Evolutionary conservation across 1,140 invertebrate species (phyloP).

Genomic region (Hirudo medicinalis): DNA sequence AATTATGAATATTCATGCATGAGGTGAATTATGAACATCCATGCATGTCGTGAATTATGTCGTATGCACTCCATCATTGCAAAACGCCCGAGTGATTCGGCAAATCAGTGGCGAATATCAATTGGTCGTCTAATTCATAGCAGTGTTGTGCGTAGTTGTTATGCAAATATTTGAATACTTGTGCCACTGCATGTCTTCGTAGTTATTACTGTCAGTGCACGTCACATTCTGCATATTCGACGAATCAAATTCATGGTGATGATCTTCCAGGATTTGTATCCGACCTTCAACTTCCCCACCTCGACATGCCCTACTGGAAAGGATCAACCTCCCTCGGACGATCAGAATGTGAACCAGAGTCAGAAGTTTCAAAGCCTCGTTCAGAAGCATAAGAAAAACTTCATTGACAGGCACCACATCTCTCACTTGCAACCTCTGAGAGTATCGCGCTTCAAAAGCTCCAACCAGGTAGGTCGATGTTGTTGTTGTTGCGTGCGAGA

Average conservation of each 20-base stretch:
- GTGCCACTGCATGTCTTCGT: too few relatives aligned
- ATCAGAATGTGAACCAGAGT: neutral
- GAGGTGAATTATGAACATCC: too few relatives aligned
- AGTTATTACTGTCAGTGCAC: too few relatives aligned
- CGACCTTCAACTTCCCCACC: too few relatives aligned
- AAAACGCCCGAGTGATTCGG: conserved; percentile 6
- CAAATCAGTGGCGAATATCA: conserved; percentile 10
- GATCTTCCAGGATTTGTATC: too few relatives aligned
- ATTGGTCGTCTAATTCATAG: conserved; percentile 8
- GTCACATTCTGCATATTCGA: too few relatives aligned
- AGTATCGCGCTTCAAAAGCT: conserved; percentile 1
- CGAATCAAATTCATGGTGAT: too few relatives aligned
- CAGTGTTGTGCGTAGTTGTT: neutral
- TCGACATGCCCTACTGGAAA: too few relatives aligned
- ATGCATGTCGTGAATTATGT: neutral
- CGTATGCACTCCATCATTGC: neutral
- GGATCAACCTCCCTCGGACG: too few relatives aligned
- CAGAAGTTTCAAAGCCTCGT: conserved; percentile 1
- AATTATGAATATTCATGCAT: too few relatives aligned
- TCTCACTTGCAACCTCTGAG: neutral
- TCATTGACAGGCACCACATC: neutral
- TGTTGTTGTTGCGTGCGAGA: too few relatives aligned
- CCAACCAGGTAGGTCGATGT: neutral
- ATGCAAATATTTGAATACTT: too few relatives aligned
- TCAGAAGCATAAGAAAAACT: conserved; percentile 5